Conservation (phyloP, 2,888 invertebrate species). For the Tenthredo distinguenda region DNA sequence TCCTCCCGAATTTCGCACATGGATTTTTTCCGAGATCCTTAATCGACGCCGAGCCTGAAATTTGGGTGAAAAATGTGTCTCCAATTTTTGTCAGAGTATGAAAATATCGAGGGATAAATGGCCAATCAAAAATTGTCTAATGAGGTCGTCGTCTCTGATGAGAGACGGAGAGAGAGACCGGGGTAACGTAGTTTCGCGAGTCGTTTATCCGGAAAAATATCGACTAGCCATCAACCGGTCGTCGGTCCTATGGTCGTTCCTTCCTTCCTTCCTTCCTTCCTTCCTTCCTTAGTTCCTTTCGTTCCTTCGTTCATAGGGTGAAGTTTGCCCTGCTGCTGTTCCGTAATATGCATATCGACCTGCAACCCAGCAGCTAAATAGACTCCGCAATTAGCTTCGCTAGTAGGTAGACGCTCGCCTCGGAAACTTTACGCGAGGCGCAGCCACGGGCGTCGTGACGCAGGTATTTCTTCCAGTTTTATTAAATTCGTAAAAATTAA, state of each 20-base stretch:
- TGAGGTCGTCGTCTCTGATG: constrained; percentile 51
- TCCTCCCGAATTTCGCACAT: no score
- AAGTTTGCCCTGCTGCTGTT: constrained; percentile 16
- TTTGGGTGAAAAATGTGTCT: no score
- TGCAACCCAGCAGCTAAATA: background rate
- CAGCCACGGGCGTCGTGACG: constrained; percentile 62
- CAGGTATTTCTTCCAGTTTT: background rate
- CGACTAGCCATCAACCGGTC: constrained; percentile 62
- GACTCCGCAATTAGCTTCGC: constrained; percentile 13
- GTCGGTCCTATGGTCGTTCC: background rate
- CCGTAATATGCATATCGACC: constrained; percentile 27
- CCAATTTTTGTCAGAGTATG: constrained; percentile 68
- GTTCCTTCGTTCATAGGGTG: background rate
- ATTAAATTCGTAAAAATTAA: background rate
- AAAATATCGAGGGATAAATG: constrained; percentile 62
- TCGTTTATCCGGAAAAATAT: constrained; percentile 60
- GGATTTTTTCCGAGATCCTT: background rate
- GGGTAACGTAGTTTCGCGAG: constrained; percentile 60
- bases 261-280: background rate
- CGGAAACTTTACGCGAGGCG: constrained; percentile 25
- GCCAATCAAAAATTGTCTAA: constrained; percentile 44
- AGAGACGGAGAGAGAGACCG: constrained; percentile 7
- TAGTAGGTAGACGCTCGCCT: background rate
- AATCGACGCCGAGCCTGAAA: no score
- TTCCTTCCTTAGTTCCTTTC: background rate